phyloP scores from a whole-genome alignment of 2,797 vertebrate species.

The Ctenopoma kingsleyae region DNA sequence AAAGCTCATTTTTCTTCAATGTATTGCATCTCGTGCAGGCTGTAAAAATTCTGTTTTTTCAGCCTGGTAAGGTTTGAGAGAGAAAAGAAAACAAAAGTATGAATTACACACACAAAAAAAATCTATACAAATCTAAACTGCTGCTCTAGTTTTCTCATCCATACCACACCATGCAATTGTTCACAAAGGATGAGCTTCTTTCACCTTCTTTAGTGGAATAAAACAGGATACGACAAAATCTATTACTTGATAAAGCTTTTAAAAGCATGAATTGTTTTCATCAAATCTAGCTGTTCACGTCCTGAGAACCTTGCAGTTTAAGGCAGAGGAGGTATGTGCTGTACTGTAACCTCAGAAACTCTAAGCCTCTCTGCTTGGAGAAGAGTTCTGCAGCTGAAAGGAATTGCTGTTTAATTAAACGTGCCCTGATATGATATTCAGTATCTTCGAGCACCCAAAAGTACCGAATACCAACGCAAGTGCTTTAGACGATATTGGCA shows the following conservation, averaged over 20 bases:
- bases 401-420: constrained; percentile 37
- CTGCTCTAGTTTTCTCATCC: constrained; percentile 10
- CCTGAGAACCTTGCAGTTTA: constrained; percentile 64
- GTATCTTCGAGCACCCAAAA: not conserved
- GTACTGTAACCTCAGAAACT: constrained; percentile 18
- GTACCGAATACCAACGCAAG: constrained; percentile 20
- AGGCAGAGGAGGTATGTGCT: constrained; percentile 47
- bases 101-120: not conserved
- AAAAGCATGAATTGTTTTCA: constrained; percentile 28
- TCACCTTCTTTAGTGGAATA: constrained; percentile 33
- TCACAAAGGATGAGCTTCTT: constrained; percentile 21
- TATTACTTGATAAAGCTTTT: not conserved
- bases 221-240: constrained; percentile 45
- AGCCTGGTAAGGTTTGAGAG: constrained; percentile 44
- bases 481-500: not conserved
- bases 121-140: constrained; percentile 12
- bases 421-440: constrained; percentile 13
- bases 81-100: constrained; percentile 22
- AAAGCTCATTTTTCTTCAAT: constrained; percentile 48
- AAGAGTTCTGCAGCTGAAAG: constrained; percentile 42
- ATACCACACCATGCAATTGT: constrained; percentile 53
- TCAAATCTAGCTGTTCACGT: constrained; percentile 40
- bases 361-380: constrained; percentile 23
- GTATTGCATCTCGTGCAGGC: constrained; percentile 65
- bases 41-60: constrained; percentile 4